Evolutionary conservation across 2,888 invertebrate species (phyloP).

Genomic region (Ashinkailepas kermadecensis): DNA sequence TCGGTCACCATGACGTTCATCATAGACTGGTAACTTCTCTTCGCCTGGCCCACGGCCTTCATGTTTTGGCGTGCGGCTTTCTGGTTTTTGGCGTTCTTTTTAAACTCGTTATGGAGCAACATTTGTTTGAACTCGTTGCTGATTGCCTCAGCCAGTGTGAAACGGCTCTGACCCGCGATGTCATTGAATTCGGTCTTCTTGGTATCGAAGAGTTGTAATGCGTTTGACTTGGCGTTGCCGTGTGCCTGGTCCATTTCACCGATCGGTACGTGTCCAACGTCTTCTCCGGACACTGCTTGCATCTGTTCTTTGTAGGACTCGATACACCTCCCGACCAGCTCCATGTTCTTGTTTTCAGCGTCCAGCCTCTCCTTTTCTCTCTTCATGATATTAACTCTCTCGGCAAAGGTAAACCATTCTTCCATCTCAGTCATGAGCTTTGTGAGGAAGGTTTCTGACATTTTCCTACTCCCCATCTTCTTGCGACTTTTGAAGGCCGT

Average conservation of each 20-base stretch:
- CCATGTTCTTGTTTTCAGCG: background rate
- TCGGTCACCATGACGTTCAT: background rate
- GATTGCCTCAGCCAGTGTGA: background rate
- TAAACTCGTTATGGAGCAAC: background rate
- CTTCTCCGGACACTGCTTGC: background rate
- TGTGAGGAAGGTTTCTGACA: background rate
- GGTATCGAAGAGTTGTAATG: background rate
- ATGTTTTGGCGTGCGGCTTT: background rate
- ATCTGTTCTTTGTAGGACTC: background rate
- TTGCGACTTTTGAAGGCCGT: background rate
- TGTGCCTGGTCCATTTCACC: background rate
- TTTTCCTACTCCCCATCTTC: background rate
- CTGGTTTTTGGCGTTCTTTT: background rate
- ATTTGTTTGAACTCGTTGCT: background rate
- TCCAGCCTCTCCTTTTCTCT: background rate
- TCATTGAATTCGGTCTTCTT: background rate
- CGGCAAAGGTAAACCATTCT: background rate
- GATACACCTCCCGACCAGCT: background rate
- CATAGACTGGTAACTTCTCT: background rate
- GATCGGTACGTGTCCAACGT: background rate
- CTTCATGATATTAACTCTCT: background rate
- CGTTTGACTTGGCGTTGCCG: background rate
- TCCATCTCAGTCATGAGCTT: background rate
- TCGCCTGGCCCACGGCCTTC: background rate
- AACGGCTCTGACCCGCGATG: background rate